phyloP scores from a whole-genome alignment of 2,113 vertebrate species.

The Pygoscelis adeliae region DNA sequence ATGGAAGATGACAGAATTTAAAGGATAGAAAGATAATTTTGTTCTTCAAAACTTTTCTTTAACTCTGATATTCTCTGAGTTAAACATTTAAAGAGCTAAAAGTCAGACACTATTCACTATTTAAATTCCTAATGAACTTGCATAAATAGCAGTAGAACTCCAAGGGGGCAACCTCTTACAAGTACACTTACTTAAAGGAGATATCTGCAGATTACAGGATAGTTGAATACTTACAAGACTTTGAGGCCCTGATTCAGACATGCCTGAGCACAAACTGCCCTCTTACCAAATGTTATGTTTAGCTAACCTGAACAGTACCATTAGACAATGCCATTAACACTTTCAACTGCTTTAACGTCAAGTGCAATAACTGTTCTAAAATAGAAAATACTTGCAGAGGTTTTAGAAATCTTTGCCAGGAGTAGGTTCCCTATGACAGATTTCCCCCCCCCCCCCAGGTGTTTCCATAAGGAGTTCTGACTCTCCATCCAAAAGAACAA shows the following conservation, averaged over 20 bases:
- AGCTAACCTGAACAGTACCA: not conserved
- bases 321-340: not conserved
- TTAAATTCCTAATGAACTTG: not conserved
- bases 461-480: not conserved
- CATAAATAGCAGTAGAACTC: not conserved
- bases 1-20: not conserved
- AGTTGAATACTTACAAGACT: not conserved
- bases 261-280: not conserved
- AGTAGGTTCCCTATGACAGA: not conserved
- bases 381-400: not conserved
- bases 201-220: not conserved
- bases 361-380: not conserved
- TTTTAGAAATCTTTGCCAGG: not conserved
- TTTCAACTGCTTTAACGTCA: not conserved
- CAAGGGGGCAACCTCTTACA: not conserved
- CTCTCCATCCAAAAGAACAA: not conserved
- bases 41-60: not conserved
- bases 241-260: not conserved
- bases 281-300: not conserved
- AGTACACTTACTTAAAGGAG: not conserved
- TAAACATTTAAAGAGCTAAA: not conserved
- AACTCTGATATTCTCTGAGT: not conserved
- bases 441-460: rapidly evolving
- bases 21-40: not conserved
- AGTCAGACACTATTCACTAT: not conserved